These are phyloP conservation scores for Apamea epomidion DNA, from an alignment of 2,888 invertebrate genomes.

Conservation along the genomic window DNA sequence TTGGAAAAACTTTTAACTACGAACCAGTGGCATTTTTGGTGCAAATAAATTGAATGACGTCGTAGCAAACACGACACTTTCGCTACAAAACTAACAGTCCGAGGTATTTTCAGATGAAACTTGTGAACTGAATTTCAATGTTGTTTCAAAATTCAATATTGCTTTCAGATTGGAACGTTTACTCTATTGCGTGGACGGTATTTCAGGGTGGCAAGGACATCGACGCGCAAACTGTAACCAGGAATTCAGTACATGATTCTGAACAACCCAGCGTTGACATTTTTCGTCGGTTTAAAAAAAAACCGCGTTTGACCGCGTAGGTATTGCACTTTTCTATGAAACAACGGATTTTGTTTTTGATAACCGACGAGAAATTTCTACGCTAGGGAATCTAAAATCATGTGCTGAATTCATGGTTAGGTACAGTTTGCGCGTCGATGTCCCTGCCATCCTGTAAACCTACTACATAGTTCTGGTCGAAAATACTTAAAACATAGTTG, in stretches of 20 bases:
- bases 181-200: neutral
- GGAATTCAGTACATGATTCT: neutral
- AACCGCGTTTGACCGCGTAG: neutral
- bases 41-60: conserved; percentile 12
- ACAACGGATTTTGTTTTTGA: neutral
- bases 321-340: neutral
- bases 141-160: neutral
- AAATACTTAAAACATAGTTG: neutral
- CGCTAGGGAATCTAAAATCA: neutral
- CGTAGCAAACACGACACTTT: neutral
- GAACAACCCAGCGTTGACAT: neutral
- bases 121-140: conserved; percentile 13
- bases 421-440: too few species aligned
- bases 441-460: too few species aligned
- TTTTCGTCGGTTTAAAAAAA: neutral
- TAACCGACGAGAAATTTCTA: neutral
- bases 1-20: conserved; percentile 32
- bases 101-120: neutral
- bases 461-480: neutral
- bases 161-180: neutral
- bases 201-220: neutral
- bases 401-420: neutral
- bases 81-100: neutral
- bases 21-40: neutral
- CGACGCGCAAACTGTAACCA: neutral